Evolutionary conservation across 2,113 vertebrate species (phyloP).

Genomic region (Castor canadensis): DNA sequence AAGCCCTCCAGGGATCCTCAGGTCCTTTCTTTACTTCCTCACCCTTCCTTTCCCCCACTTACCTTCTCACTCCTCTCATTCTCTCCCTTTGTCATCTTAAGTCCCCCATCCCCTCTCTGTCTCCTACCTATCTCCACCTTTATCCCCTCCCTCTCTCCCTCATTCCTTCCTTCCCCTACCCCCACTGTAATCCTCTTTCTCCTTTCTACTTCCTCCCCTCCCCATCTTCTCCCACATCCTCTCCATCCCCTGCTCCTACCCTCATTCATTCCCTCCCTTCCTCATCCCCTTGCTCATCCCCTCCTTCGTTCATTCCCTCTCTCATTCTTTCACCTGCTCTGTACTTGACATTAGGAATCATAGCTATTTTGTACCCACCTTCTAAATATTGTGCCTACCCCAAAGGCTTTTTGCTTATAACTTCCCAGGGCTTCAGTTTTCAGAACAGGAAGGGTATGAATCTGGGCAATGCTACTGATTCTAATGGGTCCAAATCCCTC

Average conservation of each 20-base stretch:
- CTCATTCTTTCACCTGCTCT: not conserved
- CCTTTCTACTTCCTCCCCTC: too few relatives aligned
- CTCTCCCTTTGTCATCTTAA: too few relatives aligned
- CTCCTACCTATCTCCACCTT: too few relatives aligned
- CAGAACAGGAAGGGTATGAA: not conserved
- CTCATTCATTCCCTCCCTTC: not conserved
- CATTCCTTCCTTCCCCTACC: not conserved
- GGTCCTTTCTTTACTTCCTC: not conserved
- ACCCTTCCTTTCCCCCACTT: not conserved
- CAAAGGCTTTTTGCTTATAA: not conserved
- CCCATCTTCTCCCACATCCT: rapidly evolving
- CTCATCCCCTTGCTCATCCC: not conserved
- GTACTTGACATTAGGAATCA: not conserved
- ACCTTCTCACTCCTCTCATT: rapidly evolving
- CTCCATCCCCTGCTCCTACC: not conserved
- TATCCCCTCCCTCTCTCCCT: rapidly evolving
- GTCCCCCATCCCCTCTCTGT: too few relatives aligned
- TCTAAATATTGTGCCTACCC: not conserved
- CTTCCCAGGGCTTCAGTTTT: not conserved
- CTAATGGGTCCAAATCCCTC: not conserved
- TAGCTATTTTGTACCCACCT: not conserved
- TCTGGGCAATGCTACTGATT: not conserved
- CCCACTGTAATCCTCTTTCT: too few relatives aligned
- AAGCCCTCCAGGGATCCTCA: not conserved
- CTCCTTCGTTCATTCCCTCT: rapidly evolving